Percentiles rank a stretch among this genome's conserved stretches.
These are phyloP conservation scores for Cochlearius cochlearius DNA, from an alignment of 2,113 vertebrate genomes.

Conservation along the genomic window DNA sequence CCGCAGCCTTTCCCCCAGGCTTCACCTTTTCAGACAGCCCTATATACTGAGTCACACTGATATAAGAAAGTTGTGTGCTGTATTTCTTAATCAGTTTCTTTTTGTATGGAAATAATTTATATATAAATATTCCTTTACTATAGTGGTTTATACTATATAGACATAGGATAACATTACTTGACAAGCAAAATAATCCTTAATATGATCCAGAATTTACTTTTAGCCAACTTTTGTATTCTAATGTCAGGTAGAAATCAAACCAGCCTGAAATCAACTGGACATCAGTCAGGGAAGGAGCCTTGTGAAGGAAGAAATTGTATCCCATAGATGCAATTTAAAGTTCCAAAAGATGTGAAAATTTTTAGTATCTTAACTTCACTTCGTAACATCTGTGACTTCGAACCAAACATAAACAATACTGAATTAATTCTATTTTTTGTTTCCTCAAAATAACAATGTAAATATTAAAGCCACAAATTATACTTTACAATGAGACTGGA, in stretches of 20 bases:
- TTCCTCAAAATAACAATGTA: conserved; percentile 33
- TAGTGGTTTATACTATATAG: background rate
- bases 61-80: background rate
- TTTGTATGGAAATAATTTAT: background rate
- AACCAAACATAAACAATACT: conserved; percentile 9
- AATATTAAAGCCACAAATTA: conserved; percentile 45
- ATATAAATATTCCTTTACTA: background rate
- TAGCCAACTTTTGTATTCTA: background rate
- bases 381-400: conserved; percentile 25
- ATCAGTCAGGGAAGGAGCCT: background rate
- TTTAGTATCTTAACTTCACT: background rate
- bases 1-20: background rate
- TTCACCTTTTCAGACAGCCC: background rate
- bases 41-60: background rate
- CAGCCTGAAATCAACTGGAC: background rate
- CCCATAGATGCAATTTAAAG: background rate
- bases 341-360: background rate
- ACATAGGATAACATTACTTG: background rate
- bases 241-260: background rate
- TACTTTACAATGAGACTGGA: background rate
- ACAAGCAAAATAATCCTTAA: background rate
- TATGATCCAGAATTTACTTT: background rate
- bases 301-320: background rate
- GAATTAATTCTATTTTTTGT: background rate
- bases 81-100: background rate